These are phyloP conservation scores for Acrocephalus scirpaceus DNA, from an alignment of 2,797 vertebrate species.

Conservation along the genomic window DNA sequence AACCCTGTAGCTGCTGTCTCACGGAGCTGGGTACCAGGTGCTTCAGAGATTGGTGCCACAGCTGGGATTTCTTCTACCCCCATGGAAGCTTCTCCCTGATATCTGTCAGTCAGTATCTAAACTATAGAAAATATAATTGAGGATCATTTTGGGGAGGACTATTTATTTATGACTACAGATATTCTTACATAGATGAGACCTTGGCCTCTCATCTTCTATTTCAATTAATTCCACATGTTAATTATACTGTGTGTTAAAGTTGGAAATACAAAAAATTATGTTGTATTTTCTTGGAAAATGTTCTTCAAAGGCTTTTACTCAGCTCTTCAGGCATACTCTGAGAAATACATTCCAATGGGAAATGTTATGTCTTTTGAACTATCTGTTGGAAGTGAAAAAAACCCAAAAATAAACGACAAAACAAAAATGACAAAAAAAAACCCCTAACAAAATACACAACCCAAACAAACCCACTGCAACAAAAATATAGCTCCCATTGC, in stretches of 20 bases:
- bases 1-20: not conserved
- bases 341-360: not conserved
- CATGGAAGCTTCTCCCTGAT: rapidly evolving
- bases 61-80: not conserved
- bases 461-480: not conserved
- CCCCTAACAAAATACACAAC: not conserved
- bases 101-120: not conserved
- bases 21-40: not conserved
- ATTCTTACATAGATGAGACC: not conserved
- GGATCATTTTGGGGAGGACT: not conserved
- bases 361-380: not conserved
- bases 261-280: not conserved
- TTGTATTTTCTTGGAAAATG: not conserved
- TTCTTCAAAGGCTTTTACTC: not conserved
- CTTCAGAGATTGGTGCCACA: not conserved
- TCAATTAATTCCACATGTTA: not conserved
- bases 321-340: not conserved
- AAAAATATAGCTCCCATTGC: not conserved
- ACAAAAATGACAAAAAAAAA: rapidly evolving
- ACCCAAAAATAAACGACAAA: rapidly evolving
- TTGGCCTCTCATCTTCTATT: not conserved
- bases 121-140: not conserved
- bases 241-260: not conserved
- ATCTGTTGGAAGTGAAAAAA: not conserved
- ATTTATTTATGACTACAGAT: not conserved